Conservation (phyloP, 2,888 invertebrate species). For the Clivina fossor region DNA sequence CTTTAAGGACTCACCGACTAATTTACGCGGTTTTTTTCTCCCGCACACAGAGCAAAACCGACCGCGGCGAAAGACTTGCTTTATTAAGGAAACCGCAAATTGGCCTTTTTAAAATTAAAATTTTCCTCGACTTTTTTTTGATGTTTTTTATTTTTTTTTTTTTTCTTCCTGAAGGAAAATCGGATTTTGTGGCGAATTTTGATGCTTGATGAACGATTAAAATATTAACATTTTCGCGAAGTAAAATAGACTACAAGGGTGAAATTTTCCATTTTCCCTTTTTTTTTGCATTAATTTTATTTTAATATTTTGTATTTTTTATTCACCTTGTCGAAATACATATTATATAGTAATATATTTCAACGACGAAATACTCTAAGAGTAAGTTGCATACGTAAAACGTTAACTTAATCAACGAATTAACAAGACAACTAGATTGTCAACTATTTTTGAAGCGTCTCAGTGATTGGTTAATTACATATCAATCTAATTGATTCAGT, state of each 20-base stretch:
- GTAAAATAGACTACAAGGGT: no score
- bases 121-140: constrained; percentile 12
- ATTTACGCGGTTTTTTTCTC: constrained; percentile 5
- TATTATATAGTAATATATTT: neutral
- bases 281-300: no score
- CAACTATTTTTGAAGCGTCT: no score
- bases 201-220: neutral
- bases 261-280: no score
- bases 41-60: no score
- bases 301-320: no score
- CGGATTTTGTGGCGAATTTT: constrained; percentile 11
- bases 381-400: constrained; percentile 1
- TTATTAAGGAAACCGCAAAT: constrained; percentile 25
- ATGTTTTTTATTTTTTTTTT: constrained; percentile 30
- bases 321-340: neutral
- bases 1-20: constrained; percentile 3
- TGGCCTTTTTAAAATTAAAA: constrained; percentile 23
- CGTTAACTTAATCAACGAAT: no score
- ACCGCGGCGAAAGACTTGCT: constrained; percentile 19
- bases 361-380: no score
- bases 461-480: no score
- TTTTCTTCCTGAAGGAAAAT: constrained; percentile 31
- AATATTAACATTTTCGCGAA: neutral
- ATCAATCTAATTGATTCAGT: no score
- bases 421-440: no score